Base-by-base conservation (phyloP, 2,888 invertebrate species). In the Suillia variegata region DNA sequence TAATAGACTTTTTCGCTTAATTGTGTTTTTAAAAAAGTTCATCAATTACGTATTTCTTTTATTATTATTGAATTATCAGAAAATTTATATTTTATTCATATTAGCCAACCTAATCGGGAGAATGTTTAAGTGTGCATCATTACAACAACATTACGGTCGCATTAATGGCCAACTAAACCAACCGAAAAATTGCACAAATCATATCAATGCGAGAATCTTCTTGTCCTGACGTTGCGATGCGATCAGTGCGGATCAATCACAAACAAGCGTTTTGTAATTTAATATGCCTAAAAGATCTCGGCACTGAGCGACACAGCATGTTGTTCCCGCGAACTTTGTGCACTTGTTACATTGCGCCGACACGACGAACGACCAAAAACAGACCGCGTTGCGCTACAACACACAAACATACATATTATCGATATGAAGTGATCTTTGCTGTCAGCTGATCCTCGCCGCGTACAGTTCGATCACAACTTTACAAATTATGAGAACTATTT, bases 281-380 rank as follows among this genome's bases (percentile, higher is more conserved):
- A 3, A 34, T 52, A 52, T 20, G 13, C 18, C 26, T 5, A 20
- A n/a, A 26, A 26, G 38, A 38, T 38, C 38, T n/a, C n/a, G n/a
- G 2, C 5, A 33, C 10, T 5, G 10, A 33, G 22, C 12, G n/a
- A 56, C 21, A 6, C 56, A 38, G 49, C 21, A 70, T 70, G 58
- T 31, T 18, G 47, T 73, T 73, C 75, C 73, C 75, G 73, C 73
- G 74, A 75, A 75, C 70, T 74, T 70, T 69, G 62, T 70, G 74
- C 72, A 73, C 74, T 73, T 73, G 75, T 58, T 58, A 56, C 38
- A 8, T 31, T 38, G 38, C 15, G 10, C 38, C 6, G n/a, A 38
- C 38, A 45, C 17, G 18, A 8, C 45, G n/a, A n/a, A n/a, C n/a
- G n/a, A n/a, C n/a, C n/a, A n/a, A 8, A n/a, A n/a, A 4, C 45